A percentile compares a stretch with the other conserved stretches of the same genome.
These are phyloP conservation scores for Loxodonta africana DNA, from an alignment of 2,113 vertebrate genomes.

Conservation along the genomic window DNA sequence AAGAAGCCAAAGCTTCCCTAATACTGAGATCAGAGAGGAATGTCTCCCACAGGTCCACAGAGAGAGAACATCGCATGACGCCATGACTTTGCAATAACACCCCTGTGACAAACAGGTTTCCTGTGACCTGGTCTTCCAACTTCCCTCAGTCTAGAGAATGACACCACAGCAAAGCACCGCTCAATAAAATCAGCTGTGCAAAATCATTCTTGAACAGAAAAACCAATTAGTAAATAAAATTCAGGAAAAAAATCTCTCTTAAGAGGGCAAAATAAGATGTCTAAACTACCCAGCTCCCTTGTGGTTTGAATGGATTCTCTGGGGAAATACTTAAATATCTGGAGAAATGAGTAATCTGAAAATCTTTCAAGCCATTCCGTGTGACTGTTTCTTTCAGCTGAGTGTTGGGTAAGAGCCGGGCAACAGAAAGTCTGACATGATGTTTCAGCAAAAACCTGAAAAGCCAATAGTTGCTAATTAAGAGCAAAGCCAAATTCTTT, in stretches of 20 bases:
- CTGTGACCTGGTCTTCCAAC: not conserved
- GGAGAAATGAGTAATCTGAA: constrained; percentile 34
- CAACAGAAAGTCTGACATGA: not conserved
- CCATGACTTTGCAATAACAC: constrained; percentile 1
- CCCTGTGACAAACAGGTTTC: not conserved
- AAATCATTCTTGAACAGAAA: constrained; percentile 36
- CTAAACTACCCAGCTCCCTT: not conserved
- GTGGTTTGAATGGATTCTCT: constrained; percentile 1
- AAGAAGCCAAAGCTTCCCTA: not conserved
- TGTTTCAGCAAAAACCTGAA: constrained; percentile 38
- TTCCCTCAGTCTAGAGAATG: not conserved
- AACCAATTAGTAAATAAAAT: constrained; percentile 46
- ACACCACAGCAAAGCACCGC: not conserved
- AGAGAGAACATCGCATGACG: not conserved
- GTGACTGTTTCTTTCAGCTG: constrained; percentile 41
- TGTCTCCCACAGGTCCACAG: not conserved
- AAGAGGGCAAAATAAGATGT: not conserved
- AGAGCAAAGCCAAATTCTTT: constrained; percentile 7
- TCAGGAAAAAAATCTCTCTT: not conserved
- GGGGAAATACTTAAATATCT: constrained; percentile 44
- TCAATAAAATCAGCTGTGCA: constrained; percentile 1
- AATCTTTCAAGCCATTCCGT: not conserved
- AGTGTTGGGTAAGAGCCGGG: not conserved
- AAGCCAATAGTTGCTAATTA: constrained; percentile 39
- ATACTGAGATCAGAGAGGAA: constrained; percentile 14